Percentiles rank a stretch among this genome's conserved stretches.
These are phyloP conservation scores for Phaonia tiefii DNA, from an alignment of 2,888 invertebrate species.

Conservation along the genomic window DNA sequence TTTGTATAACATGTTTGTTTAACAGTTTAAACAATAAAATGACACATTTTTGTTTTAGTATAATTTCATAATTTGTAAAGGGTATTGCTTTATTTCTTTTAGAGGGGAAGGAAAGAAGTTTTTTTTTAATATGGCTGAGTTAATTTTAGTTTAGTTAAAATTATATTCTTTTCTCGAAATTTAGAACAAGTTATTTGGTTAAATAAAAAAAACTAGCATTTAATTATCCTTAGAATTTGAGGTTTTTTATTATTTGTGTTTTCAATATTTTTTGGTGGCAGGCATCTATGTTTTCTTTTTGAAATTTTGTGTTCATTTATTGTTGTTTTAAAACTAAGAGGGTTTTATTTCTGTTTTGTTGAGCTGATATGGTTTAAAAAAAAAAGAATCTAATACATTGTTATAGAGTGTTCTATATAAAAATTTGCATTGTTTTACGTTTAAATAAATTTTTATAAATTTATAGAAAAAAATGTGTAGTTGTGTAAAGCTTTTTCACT, in stretches of 20 bases:
- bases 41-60: constrained; percentile 32
- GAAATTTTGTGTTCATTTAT: constrained; percentile 12
- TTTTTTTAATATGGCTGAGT: too few species aligned
- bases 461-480: constrained; percentile 51
- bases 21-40: constrained; percentile 17
- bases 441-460: constrained; percentile 53
- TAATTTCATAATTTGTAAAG: too few species aligned
- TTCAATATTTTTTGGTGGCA: constrained; percentile 58
- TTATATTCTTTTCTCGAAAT: not conserved
- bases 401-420: constrained; percentile 14
- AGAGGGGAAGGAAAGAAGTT: too few species aligned
- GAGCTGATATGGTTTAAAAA: constrained; percentile 63
- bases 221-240: constrained; percentile 21
- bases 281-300: constrained; percentile 58
- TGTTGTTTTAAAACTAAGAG: constrained; percentile 32
- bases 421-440: constrained; percentile 15
- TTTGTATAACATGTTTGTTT: constrained; percentile 28
- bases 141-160: not conserved
- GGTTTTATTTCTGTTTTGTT: constrained; percentile 44
- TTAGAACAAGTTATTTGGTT: too few species aligned
- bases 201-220: too few species aligned
- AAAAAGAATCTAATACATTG: constrained; percentile 30
- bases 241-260: constrained; percentile 7
- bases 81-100: constrained; percentile 10
- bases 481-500: constrained; percentile 61